These are phyloP conservation scores for Drosophila athabasca DNA, from an alignment of 1,140 invertebrate genomes.

Conservation along the genomic window DNA sequence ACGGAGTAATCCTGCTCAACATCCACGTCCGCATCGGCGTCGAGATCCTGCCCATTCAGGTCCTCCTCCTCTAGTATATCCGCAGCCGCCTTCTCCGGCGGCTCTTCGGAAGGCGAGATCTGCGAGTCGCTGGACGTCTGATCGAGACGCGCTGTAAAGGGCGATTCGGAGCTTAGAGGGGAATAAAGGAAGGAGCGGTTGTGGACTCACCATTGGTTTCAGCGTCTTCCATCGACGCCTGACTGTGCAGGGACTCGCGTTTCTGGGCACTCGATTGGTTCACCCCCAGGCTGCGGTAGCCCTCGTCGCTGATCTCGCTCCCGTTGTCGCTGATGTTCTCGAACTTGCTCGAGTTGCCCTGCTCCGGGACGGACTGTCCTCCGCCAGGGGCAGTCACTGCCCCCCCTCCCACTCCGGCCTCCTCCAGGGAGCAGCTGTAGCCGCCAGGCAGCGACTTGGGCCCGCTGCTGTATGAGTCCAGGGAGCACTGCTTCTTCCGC, in stretches of 20 bases:
- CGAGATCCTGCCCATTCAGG: background rate
- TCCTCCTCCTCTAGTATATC: slow-evolving; percentile 33
- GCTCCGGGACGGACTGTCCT: slow-evolving; percentile 20
- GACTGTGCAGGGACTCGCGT: slow-evolving; percentile 87
- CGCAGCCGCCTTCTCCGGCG: slow-evolving; percentile 22
- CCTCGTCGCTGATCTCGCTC: slow-evolving; percentile 94
- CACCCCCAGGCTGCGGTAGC: slow-evolving; percentile 91
- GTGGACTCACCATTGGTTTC: slow-evolving; percentile 87
- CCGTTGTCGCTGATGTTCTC: slow-evolving; percentile 91
- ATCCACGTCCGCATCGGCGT: slow-evolving; percentile 23
- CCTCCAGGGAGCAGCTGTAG: slow-evolving; percentile 36
- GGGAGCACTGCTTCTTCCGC: slow-evolving; percentile 75
- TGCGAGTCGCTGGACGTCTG: slow-evolving; percentile 83
- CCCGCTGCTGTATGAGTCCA: slow-evolving; percentile 61
- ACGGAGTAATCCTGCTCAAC: slow-evolving; percentile 40
- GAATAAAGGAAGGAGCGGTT: background rate
- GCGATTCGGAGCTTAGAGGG: background rate
- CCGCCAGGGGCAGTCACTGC: background rate
- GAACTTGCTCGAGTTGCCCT: slow-evolving; percentile 78
- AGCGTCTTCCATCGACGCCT: slow-evolving; percentile 88
- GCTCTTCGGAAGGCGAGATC: slow-evolving; percentile 73
- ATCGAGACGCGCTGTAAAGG: slow-evolving; percentile 73
- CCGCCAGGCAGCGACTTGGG: slow-evolving; percentile 63
- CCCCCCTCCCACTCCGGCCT: slow-evolving; percentile 5
- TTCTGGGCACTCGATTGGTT: slow-evolving; percentile 86